Evolutionary conservation across 2,113 vertebrate genomes (phyloP).

Genomic region (Tupaia chinensis): DNA sequence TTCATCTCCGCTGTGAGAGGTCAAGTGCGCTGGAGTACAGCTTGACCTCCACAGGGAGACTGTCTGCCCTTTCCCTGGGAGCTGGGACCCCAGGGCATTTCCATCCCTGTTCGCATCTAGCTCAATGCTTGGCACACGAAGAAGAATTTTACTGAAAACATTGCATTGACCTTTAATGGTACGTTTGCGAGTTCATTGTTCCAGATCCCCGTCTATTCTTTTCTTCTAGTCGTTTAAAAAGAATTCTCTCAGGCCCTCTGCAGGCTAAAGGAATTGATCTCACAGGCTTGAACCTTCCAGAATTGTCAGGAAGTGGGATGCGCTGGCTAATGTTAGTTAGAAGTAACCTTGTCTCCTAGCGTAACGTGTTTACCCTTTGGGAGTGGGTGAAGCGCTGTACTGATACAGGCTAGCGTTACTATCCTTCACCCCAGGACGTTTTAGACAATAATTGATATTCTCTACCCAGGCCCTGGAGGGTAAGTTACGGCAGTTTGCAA

Average conservation of each 20-base stretch:
- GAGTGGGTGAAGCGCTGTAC: background rate
- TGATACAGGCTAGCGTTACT: background rate
- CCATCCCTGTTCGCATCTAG: background rate
- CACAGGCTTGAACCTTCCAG: background rate
- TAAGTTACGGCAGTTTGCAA: background rate
- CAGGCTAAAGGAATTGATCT: background rate
- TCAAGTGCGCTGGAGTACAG: background rate
- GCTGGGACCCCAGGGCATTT: background rate
- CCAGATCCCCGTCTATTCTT: background rate
- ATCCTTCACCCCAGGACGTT: background rate
- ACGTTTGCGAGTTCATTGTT: constrained; percentile 15
- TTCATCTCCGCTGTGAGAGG: background rate
- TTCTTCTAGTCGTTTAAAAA: background rate
- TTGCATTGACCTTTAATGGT: background rate
- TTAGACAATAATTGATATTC: background rate
- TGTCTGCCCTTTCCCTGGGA: fast-evolving
- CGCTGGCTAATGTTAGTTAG: background rate
- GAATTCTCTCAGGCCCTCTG: background rate
- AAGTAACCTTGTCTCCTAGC: background rate
- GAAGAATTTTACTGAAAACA: constrained; percentile 23
- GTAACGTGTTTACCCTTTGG: background rate
- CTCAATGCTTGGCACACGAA: background rate
- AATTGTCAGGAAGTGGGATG: constrained; percentile 6
- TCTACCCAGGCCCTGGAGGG: background rate
- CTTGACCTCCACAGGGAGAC: background rate